Evolutionary conservation across 2,113 vertebrate species (phyloP).

Genomic region (Tringa solitaria): DNA sequence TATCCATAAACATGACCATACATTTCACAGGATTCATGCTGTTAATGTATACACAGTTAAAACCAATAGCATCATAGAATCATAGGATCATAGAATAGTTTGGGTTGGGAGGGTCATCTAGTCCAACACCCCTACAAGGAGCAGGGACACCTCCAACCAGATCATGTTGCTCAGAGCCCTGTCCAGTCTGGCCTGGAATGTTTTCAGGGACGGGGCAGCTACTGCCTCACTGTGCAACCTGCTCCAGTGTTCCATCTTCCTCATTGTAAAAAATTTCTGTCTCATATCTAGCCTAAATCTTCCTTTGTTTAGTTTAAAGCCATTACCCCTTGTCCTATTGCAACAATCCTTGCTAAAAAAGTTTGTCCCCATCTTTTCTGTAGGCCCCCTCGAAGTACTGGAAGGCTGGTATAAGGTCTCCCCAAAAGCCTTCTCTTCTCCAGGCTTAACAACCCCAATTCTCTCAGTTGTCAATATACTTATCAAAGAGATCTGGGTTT

Average conservation of each 20-base stretch:
- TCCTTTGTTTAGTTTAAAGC: neutral
- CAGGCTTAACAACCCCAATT: neutral
- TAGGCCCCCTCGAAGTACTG: neutral
- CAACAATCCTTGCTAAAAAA: neutral
- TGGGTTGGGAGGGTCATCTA: neutral
- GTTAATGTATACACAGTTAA: neutral
- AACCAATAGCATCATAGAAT: neutral
- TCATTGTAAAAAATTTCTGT: neutral
- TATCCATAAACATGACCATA: neutral
- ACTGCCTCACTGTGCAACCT: neutral
- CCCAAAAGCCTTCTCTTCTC: neutral
- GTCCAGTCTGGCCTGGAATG: neutral
- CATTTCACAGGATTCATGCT: neutral
- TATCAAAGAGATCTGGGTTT: neutral
- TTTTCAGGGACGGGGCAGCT: neutral
- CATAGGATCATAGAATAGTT: neutral
- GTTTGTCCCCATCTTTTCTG: neutral
- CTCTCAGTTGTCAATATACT: neutral
- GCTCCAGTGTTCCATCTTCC: neutral
- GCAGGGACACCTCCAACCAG: neutral
- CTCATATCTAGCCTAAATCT: neutral
- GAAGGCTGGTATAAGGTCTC: neutral
- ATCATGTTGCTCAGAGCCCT: neutral
- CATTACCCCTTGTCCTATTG: neutral
- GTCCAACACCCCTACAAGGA: neutral